Conservation (phyloP, 2,797 vertebrate genomes). For the Synanceia verrucosa region DNA sequence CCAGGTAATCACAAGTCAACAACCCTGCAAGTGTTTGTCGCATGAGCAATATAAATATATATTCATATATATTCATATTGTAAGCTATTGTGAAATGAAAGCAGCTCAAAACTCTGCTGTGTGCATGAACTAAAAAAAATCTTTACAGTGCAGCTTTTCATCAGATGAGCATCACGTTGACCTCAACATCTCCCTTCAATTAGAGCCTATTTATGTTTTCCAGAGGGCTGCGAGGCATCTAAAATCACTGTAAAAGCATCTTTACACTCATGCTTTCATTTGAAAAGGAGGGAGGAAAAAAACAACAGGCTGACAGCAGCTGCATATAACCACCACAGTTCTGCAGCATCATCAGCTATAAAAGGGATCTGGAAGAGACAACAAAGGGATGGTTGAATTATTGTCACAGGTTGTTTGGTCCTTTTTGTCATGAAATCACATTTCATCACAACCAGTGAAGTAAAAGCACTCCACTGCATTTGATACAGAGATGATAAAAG, state of each 20-base stretch:
- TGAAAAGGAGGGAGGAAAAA: neutral
- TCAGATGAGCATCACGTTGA: constrained; percentile 30
- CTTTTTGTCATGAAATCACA: neutral
- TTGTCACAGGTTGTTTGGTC: constrained; percentile 36
- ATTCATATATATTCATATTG: too few species aligned
- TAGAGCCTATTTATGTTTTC: constrained; percentile 52
- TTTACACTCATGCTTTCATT: constrained; percentile 44
- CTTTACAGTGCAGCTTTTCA: constrained; percentile 4
- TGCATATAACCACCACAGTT: neutral
- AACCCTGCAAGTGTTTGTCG: neutral
- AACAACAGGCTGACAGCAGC: constrained; percentile 20
- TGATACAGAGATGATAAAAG: constrained; percentile 51
- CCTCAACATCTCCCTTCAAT: constrained; percentile 58
- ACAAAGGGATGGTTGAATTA: constrained; percentile 24
- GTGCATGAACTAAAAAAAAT: neutral
- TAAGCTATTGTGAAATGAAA: neutral
- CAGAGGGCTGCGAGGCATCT: constrained; percentile 34
- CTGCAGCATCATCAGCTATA: neutral
- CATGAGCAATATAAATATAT: too few species aligned
- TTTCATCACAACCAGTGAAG: constrained; percentile 17
- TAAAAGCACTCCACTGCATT: constrained; percentile 9
- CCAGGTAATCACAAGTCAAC: constrained; percentile 15
- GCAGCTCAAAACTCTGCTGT: neutral
- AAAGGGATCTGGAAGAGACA: constrained; percentile 11
- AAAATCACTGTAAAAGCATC: constrained; percentile 58